Evolutionary conservation across 2,113 vertebrate genomes (phyloP).

Genomic region (Phasianus colchicus): DNA sequence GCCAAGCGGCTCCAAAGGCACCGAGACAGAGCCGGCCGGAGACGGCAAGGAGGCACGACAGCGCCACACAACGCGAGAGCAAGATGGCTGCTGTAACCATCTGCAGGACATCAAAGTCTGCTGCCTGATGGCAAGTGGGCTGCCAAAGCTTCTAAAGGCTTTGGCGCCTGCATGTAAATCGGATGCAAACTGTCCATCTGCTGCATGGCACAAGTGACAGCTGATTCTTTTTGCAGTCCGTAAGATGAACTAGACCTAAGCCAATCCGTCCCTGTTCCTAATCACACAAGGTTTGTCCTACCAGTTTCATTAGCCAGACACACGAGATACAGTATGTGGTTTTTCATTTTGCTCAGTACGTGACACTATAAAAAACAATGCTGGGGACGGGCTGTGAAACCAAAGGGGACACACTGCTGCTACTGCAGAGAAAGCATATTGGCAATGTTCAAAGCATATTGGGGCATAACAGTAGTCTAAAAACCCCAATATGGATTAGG

Average conservation of each 20-base stretch:
- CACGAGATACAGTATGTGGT: conserved; percentile 78
- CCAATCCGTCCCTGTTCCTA: conserved; percentile 82
- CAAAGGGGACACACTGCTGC: conserved; percentile 82
- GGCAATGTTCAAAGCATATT: conserved; percentile 87
- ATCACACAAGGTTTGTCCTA: conserved; percentile 83
- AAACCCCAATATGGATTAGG: conserved; percentile 86
- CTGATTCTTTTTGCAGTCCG: conserved; percentile 86
- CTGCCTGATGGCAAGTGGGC: conserved; percentile 82
- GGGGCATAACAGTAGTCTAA: conserved; percentile 85
- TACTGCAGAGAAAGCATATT: conserved; percentile 85
- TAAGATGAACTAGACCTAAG: conserved; percentile 85
- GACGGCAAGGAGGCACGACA: conserved; percentile 68
- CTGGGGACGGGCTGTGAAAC: conserved; percentile 78
- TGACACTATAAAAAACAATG: conserved; percentile 81
- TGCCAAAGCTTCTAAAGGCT: conserved; percentile 89
- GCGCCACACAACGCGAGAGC: conserved; percentile 60
- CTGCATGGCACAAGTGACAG: conserved; percentile 85
- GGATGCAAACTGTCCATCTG: conserved; percentile 89
- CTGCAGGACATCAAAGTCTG: conserved; percentile 86
- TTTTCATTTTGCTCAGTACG: conserved; percentile 79
- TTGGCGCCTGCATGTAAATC: conserved; percentile 85
- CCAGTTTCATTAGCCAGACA: conserved; percentile 84
- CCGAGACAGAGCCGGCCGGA: not conserved
- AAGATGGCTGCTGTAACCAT: conserved; percentile 82
- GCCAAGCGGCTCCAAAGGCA: conserved; percentile 51